Evolutionary conservation across 2,797 vertebrate species (phyloP).

Genomic region (Tokudaia muenninki): DNA sequence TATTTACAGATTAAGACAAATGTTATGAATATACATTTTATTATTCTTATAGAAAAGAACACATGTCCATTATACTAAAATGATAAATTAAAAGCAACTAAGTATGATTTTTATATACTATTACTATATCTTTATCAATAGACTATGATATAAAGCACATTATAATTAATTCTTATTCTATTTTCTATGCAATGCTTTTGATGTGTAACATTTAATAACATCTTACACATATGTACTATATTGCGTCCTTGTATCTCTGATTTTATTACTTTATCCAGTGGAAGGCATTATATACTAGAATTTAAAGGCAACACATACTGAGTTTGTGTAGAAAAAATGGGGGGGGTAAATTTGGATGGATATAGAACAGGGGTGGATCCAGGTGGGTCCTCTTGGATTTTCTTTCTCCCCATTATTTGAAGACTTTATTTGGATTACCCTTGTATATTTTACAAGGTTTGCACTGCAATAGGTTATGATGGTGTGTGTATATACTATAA

Average conservation of each 20-base stretch:
- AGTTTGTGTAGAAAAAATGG: neutral
- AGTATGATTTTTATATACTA: neutral
- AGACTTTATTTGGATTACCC: neutral
- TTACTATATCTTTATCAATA: neutral
- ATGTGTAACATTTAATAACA: neutral
- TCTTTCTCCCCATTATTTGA: neutral
- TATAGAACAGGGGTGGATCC: neutral
- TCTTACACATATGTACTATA: neutral
- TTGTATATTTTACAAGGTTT: neutral
- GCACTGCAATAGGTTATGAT: neutral
- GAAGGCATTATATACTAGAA: neutral
- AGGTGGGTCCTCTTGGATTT: neutral
- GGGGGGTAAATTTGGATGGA: neutral
- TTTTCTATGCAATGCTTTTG: neutral
- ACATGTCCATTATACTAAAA: neutral
- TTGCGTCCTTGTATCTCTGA: neutral
- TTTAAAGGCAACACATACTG: neutral
- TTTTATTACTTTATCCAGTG: neutral
- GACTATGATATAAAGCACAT: neutral
- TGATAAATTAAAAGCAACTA: neutral
- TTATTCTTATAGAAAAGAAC: neutral
- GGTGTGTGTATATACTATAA: neutral
- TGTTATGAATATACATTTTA: neutral
- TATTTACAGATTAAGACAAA: neutral
- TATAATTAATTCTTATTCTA: neutral